A percentile compares a stretch with the other conserved stretches of the same genome.
phyloP scores from a whole-genome alignment of 2,888 invertebrate species.

The Leptodirus hochenwartii region DNA sequence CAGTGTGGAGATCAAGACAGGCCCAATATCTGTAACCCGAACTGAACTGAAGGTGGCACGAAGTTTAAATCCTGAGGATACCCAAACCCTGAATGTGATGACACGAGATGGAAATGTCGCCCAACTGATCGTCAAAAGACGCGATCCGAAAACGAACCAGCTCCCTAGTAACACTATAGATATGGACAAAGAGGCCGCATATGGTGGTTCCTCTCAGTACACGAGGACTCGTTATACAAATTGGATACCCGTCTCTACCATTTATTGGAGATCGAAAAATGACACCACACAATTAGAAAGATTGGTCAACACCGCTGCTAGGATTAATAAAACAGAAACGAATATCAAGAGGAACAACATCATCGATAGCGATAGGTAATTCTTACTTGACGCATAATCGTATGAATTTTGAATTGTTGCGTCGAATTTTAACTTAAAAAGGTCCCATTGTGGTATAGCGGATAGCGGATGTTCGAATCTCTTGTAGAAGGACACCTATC shows the following conservation, averaged over 20 bases:
- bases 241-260: slow-evolving; percentile 25
- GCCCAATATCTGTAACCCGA: slow-evolving; percentile 37
- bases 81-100: slow-evolving; percentile 57
- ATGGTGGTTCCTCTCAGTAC: slow-evolving; percentile 5
- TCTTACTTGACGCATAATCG: slow-evolving; percentile 1
- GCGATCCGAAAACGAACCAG: slow-evolving; percentile 36
- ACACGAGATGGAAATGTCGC: slow-evolving; percentile 60
- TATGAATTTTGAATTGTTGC: too few species aligned
- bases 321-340: slow-evolving; percentile 19
- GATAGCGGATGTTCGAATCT: too few species aligned
- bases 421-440: too few species aligned
- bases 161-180: slow-evolving; percentile 19
- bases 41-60: slow-evolving; percentile 61
- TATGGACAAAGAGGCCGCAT: slow-evolving; percentile 5
- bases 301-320: slow-evolving; percentile 20
- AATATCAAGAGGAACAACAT: slow-evolving; percentile 15
- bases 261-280: slow-evolving; percentile 21
- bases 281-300: too few species aligned
- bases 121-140: slow-evolving; percentile 56
- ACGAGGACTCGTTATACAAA: slow-evolving; percentile 20
- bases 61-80: slow-evolving; percentile 57
- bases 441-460: too few species aligned
- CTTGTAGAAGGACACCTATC: too few species aligned
- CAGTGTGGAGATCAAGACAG: too few species aligned
- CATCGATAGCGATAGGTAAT: slow-evolving; percentile 22